Evolutionary conservation across 2,113 vertebrate genomes (phyloP).

Genomic region (Poeciliopsis retropinna): DNA sequence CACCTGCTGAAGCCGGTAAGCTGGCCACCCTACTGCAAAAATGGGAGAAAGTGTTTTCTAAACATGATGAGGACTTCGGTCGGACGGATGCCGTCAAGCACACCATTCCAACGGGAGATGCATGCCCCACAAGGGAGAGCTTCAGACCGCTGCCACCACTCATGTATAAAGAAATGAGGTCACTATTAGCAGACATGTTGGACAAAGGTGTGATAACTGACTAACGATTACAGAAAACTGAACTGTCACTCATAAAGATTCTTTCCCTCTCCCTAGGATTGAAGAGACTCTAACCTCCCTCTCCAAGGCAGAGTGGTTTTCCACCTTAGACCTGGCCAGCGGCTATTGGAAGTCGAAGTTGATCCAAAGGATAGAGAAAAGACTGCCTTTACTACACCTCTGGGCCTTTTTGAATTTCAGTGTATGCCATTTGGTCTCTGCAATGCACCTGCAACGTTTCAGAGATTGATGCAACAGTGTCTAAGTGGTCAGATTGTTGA

Average conservation of each 20-base stretch:
- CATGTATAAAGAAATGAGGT: not conserved
- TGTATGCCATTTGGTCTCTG: not conserved
- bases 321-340: not conserved
- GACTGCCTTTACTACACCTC: not conserved
- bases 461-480: not conserved
- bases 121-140: not conserved
- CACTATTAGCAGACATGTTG: not conserved
- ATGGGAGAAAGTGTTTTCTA: conserved; percentile 15
- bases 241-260: not conserved
- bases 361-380: not conserved
- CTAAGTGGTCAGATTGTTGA: not conserved
- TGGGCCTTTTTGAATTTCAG: conserved; percentile 3
- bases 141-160: not conserved
- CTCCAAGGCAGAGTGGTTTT: not conserved
- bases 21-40: not conserved
- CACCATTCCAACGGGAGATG: conserved; percentile 13
- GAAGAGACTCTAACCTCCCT: conserved; percentile 1
- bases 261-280: not conserved
- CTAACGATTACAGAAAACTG: not conserved
- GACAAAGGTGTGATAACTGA: not conserved
- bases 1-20: not conserved
- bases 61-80: conserved; percentile 39
- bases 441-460: not conserved
- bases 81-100: conserved; percentile 5
- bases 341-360: not conserved